Conservation (phyloP, 2,797 vertebrate genomes). For the Xerus rutilus region DNA sequence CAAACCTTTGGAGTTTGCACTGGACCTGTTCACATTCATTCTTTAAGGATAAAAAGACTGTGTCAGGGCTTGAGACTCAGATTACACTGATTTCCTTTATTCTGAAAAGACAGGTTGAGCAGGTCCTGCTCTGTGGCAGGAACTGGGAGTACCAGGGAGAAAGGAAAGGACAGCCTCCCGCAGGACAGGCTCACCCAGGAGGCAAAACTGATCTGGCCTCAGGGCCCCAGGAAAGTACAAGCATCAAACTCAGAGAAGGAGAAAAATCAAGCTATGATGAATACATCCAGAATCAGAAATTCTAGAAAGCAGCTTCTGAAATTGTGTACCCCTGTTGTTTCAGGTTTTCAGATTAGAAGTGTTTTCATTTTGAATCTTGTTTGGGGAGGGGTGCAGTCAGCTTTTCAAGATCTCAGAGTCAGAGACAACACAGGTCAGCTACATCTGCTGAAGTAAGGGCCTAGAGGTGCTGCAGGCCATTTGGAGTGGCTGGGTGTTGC, state of each 20-base stretch:
- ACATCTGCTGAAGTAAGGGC: neutral
- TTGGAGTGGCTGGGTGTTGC: too few species aligned
- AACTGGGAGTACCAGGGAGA: neutral
- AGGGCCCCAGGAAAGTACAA: neutral
- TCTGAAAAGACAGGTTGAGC: neutral
- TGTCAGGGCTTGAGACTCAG: neutral
- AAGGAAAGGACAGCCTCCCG: neutral
- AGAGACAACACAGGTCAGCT: neutral
- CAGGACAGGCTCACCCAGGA: neutral
- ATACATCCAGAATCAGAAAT: neutral
- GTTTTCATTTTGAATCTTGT: neutral
- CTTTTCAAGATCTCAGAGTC: neutral
- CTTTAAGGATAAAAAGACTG: neutral
- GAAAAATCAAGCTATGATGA: neutral
- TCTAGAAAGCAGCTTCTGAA: neutral
- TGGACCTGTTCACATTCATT: neutral
- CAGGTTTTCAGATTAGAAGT: neutral
- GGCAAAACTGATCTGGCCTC: neutral
- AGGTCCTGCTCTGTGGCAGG: neutral
- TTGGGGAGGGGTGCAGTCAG: neutral
- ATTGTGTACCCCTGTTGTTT: neutral
- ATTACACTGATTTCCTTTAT: neutral
- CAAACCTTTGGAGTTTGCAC: neutral
- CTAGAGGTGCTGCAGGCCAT: too few species aligned
- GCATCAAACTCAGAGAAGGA: neutral